Evolutionary conservation across 2,888 invertebrate species (phyloP), one percentile per base, ranked within the genome.

Genomic region (Acrobasis consociella): DNA sequence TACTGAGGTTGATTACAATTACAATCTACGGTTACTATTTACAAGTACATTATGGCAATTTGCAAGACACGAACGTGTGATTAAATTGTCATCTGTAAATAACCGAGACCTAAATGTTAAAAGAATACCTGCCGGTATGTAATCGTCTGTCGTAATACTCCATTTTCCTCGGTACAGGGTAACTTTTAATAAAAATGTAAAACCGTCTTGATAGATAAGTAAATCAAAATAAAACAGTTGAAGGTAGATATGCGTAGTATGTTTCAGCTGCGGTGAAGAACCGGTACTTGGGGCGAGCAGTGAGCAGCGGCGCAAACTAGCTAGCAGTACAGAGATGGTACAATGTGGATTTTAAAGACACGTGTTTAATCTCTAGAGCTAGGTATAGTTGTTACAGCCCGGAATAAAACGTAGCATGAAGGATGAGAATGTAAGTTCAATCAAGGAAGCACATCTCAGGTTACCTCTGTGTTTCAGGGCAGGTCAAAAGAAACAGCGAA

Each of bases 221-320:
- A 89, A 91, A 91, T 90, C 91, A 92, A 91, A 92, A 91, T 91
- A 90, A 91, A 90, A 87, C 85, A 83, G 78, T 81, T 74, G 79
- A 79, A 81, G 78, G 80, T 80, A 80, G 77, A 63, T 60, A n/a
- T 70, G 71, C 71, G 73, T 71, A 69, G 76, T 77, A 77, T 73
- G 83, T 82, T 85, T 90, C 91, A 91, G 91, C 87, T 91, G 91
- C 88, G 71, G 71, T 74, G 72, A 70, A 72, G 83, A 90, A 91
- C 91, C 90, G 90, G 91, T 90, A 86, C 81, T 67, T 68, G 61
- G 69, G 0, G 46, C 46, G 46, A n/a, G 46, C 46, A 46, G 16
- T 56, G 55, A 42, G 42, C 63, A 61, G 53, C 53, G 62, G 58
- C 22, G 46, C 46, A 46, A 46, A 53, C 8, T n/a, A 38, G 31